Percentiles rank a stretch among this genome's conserved stretches.
phyloP scores from a whole-genome alignment of 2,113 vertebrate species.

The human region GRCh38 chr21:24066001-24066500 shows the following conservation, averaged over 20 bases:
- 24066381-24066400: neutral
- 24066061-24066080: neutral
- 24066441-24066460: neutral
- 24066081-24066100: neutral
- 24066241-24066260: neutral
- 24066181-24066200: neutral
- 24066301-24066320: neutral
- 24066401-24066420: neutral
- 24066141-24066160: too few species aligned
- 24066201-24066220: neutral
- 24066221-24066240: neutral
- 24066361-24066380: neutral
- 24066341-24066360: neutral
- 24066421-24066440: neutral
- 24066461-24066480: neutral
- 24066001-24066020: neutral
- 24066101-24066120: neutral
- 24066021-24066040: neutral
- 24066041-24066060: neutral
- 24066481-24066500: neutral
- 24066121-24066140: neutral
- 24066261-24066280: neutral
- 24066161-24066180: neutral
- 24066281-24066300: neutral
- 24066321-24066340: neutral